phyloP scores from a whole-genome alignment of 2,888 invertebrate genomes.

The Cactoblastis cactorum region DNA sequence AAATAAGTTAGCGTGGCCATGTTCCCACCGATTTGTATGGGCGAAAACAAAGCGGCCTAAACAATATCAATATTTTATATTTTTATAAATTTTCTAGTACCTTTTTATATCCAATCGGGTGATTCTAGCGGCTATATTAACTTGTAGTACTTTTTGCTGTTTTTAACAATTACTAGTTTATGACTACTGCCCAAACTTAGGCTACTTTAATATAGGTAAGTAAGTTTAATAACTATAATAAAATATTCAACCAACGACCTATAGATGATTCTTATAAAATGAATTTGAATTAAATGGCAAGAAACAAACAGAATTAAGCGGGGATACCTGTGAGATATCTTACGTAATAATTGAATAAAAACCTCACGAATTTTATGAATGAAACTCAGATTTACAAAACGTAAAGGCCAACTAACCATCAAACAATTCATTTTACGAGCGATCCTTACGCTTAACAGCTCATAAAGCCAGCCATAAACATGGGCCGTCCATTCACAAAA shows the following conservation, averaged over 20 bases:
- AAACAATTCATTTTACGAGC: constrained; percentile 71
- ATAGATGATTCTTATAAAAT: no score
- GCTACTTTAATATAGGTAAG: no score
- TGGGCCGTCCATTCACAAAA: constrained; percentile 68
- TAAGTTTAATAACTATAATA: no score
- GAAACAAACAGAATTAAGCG: constrained; percentile 7
- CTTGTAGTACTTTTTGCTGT: no score
- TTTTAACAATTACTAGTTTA: no score
- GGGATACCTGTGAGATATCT: constrained; percentile 17
- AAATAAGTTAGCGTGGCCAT: constrained; percentile 67
- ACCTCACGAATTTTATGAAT: constrained; percentile 29
- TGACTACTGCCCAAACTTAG: no score
- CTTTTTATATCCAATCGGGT: no score
- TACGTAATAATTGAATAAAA: constrained; percentile 16
- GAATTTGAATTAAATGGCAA: background rate
- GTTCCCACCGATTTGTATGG: constrained; percentile 63
- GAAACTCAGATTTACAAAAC: constrained; percentile 34
- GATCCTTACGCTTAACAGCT: constrained; percentile 73
- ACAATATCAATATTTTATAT: constrained; percentile 10
- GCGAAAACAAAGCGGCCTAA: constrained; percentile 56
- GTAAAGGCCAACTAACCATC: constrained; percentile 44
- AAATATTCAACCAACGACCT: no score
- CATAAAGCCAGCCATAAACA: constrained; percentile 74
- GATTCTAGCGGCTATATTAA: no score
- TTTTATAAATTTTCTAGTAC: background rate